Evolutionary conservation across 2,888 invertebrate species (phyloP), one percentile per base, ranked within the genome.

Genomic region (Cephonodes hylas): DNA sequence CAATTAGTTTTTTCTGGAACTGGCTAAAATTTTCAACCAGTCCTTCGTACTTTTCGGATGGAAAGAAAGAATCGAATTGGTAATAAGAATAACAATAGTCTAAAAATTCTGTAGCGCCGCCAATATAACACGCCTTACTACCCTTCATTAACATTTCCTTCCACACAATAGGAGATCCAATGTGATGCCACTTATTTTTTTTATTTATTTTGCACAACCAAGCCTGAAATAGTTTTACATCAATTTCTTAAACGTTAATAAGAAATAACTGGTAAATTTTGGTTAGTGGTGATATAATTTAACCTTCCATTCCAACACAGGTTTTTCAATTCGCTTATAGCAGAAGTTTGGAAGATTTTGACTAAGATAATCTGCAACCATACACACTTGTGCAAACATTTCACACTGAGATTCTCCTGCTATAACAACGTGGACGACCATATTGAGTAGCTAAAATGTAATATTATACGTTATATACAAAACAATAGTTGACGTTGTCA

Each of bases 61-160:
- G 69, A 57, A 88, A 66, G 69, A 84, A 88, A 7, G 77, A 68
- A 69, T 91, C 88, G 65, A 91, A 85, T 42, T 86, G 69, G 70
- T 95, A 95, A 80, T 94, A 95, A 38, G 94, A 93, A 77, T 93
- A 88, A 69, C 93, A 91, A 69, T 94, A 94, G 76, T 95, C 94
- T 83, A 94, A 91, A 85, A 95, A 95, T 62, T 94, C 93, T 44
- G 91, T 80, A 3, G 93, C 85, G 56, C 93, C 93, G 6, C 95
- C 95, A n/a, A 95, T 93, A 53, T 94, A 93, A 72, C 84, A 85
- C 0, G 93, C 85, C 70, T 92, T 93, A 46, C 93, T 93, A 20
- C 93, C 94, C 71, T 88, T 87, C 75, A 89, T 83, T 59, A 92
- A 80, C 61, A 94, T 76, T 81, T 95, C 94, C 78, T 94, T 94